Evolutionary conservation across 2,797 vertebrate species (phyloP).

Genomic region (Staurois parvus): DNA sequence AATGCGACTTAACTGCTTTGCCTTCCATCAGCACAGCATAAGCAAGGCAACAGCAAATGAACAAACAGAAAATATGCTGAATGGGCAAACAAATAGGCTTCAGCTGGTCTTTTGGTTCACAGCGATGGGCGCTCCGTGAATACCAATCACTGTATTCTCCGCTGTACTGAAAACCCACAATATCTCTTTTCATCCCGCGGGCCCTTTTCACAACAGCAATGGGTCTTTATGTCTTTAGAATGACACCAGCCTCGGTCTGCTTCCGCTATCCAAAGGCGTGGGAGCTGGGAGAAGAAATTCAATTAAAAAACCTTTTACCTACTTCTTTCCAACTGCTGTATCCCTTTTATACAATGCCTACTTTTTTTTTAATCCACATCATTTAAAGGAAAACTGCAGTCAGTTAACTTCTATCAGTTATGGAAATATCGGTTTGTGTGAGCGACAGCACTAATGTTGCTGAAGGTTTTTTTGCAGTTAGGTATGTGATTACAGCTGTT

Average conservation of each 20-base stretch:
- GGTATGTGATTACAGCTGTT: no score
- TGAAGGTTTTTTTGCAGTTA: no score
- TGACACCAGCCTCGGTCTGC: conserved; percentile 73
- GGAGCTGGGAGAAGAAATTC: conserved; percentile 75
- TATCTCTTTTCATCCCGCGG: conserved; percentile 75
- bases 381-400: neutral
- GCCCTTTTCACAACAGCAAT: conserved; percentile 73
- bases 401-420: no score
- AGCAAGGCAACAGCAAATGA: conserved; percentile 74
- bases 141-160: conserved; percentile 78
- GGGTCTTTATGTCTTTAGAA: conserved; percentile 72
- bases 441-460: no score
- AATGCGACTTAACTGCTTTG: conserved; percentile 76
- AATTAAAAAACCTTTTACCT: conserved; percentile 69
- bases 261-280: conserved; percentile 76
- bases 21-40: conserved; percentile 72
- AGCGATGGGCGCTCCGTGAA: conserved; percentile 71
- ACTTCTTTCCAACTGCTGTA: conserved; percentile 11
- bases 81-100: conserved; percentile 76
- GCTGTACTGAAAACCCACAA: conserved; percentile 75
- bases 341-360: neutral
- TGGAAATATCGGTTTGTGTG: no score
- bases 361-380: neutral
- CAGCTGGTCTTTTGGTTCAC: conserved; percentile 77
- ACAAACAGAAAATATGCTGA: conserved; percentile 79